Base-by-base conservation (phyloP, 2,888 invertebrate genomes). In the Copidosoma aretas region DNA sequence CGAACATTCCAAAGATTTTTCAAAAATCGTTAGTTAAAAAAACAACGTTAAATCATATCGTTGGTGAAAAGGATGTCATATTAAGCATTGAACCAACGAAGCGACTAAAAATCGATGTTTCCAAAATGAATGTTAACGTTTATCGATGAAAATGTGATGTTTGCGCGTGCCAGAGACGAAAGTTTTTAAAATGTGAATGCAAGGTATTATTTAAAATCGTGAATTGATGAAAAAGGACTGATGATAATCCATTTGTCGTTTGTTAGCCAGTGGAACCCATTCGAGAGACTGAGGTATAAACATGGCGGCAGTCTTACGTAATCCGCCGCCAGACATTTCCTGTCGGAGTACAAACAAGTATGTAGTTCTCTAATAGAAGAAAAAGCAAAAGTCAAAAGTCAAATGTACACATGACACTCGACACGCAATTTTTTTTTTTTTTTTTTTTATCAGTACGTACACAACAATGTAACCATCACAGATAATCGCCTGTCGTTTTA, bases 211-310 rank as follows among this genome's bases (percentile, higher is more conserved):
- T 46, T 46, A 61, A 67, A 46, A 64, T 52, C 71, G 67, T 70
- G 64, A 60, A 56, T 19, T 68, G 49, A 41, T 46, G 14, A 64
- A 60, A 53, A 25, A 68, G 67, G 68, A 70, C 64, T 70, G 66
- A 72, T 71, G 66, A 68, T 72, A 70, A 73, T 72, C 64, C 68
- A 60, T 66, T 68, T 64, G 68, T 84, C 83, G 78, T 84, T 87
- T 88, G 86, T 87, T 87, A 90, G 90, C 89, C 89, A 87, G 89
- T 89, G 87, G 89, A 89, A 88, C 89, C 89, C 85, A 89, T 90
- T 88, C 89, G 88, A 88, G 90, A 90, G 89, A 90, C 90, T 88
- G 89, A 90, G 88, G 90, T 90, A 86, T 90, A 89, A 72, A 89
- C 86, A 86, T 85, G 84, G 84, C 84, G 86, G 86, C 86, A 85